Base-by-base conservation (phyloP, 2,888 invertebrate genomes). In the Sussaba pulchella region DNA sequence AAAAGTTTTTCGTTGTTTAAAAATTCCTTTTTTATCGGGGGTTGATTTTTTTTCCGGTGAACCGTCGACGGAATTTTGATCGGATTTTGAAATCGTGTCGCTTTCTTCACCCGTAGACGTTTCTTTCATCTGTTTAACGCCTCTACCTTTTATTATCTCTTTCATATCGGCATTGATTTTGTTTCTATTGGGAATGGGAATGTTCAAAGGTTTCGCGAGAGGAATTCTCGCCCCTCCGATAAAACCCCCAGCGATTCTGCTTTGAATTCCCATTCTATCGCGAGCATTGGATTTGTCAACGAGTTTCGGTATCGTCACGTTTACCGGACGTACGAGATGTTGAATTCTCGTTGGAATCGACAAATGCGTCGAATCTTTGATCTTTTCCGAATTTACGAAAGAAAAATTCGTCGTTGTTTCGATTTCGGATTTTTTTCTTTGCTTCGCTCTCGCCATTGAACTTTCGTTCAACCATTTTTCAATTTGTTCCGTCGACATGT, bases 401-500 rank as follows among this genome's bases (percentile, higher is more conserved):
- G 88, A 88, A 80, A 87, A 91, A 45, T 79, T 86, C 0, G 87
- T 76, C 2, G 89, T 86, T 6, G 84, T 87, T 9, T 91, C 92
- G 85, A 88, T 87, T 61, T 92, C 92, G 1, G 89, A 83, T 66
- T 91, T 91, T 73, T 89, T 90, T 10, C 88, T 88, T 72, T 92
- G 91, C 26, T 93, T 93, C 75, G 93, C 94, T 10, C 78, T 47
- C 19, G 81, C 81, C 9, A 93, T 91, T 1, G 93, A 93, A 83
- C 94, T 94, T 83, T 94, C 94, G 74, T 93, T 93, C 5, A 94
- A 85, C 95, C 95, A 95, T 85, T 95, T 95, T 83, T 95, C 95
- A 52, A 95, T 95, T 89, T 95, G 95, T 86, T 95, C 95, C 43
- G 94, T 95, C 0, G 95, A 95, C 95, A 95, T 95, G 86, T 95